Evolutionary conservation across 2,888 invertebrate species (phyloP).

Genomic region (Chymomyza procnemis): DNA sequence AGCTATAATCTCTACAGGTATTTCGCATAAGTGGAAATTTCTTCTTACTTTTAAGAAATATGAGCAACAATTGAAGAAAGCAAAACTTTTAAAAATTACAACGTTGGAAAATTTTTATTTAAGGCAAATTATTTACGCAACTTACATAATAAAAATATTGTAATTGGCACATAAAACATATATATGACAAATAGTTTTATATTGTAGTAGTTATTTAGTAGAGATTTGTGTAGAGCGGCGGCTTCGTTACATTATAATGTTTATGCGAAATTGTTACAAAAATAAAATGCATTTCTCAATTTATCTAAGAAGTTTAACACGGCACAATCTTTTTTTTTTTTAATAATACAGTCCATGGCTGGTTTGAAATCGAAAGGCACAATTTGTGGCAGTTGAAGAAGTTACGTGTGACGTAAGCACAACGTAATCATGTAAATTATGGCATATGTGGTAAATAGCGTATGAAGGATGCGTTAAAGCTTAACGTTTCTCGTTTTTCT

Average conservation of each 20-base stretch:
- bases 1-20: conserved; percentile 39
- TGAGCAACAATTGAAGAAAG: conserved; percentile 48
- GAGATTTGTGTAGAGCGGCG: conserved; percentile 40
- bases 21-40: conserved; percentile 70
- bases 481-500: conserved; percentile 38
- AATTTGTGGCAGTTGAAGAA: conserved; percentile 59
- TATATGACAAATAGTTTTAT: conserved; percentile 63
- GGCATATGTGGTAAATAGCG: conserved; percentile 25
- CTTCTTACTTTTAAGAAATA: conserved; percentile 62
- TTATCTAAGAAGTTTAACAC: conserved; percentile 30
- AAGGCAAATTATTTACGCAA: conserved; percentile 54
- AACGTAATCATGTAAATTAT: not conserved
- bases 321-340: conserved; percentile 42
- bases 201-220: conserved; percentile 27
- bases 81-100: conserved; percentile 55
- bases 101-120: conserved; percentile 68
- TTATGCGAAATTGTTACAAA: conserved; percentile 1
- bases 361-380: conserved; percentile 55
- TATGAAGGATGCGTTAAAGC: conserved; percentile 56
- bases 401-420: conserved; percentile 24
- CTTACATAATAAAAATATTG: conserved; percentile 59
- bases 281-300: conserved; percentile 45
- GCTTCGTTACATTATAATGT: conserved; percentile 1
- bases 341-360: conserved; percentile 68
- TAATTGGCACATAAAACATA: conserved; percentile 70